phyloP scores from a whole-genome alignment of 2,888 invertebrate genomes.

The Antheraea assamensis region DNA sequence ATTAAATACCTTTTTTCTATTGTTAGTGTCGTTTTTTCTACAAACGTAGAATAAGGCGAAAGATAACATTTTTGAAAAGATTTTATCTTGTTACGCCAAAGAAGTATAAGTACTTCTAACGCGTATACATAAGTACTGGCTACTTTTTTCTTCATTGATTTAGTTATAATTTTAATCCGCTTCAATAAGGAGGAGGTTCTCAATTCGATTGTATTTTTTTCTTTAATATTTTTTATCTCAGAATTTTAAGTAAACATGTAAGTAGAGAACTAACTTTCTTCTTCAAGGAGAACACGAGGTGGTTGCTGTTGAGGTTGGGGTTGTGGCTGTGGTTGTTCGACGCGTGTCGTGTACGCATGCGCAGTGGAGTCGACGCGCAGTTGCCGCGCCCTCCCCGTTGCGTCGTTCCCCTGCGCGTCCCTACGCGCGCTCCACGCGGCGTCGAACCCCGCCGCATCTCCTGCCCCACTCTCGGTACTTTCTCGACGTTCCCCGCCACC shows the following conservation, averaged over 20 bases:
- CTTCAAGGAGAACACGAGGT: conserved; percentile 19
- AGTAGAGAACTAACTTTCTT: conserved; percentile 26
- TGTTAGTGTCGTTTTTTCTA: no score
- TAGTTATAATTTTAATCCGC: no score
- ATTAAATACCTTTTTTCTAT: no score
- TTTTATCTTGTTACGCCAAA: no score
- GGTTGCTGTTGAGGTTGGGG: conserved; percentile 12
- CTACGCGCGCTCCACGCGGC: conserved; percentile 54
- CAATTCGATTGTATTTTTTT: no score
- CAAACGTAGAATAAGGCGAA: no score
- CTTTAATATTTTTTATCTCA: no score
- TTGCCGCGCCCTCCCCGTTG: conserved; percentile 42
- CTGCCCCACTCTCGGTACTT: conserved; percentile 29
- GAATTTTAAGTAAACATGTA: background rate
- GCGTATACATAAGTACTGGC: no score
- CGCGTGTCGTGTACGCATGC: conserved; percentile 60
- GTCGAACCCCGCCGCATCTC: conserved; percentile 60
- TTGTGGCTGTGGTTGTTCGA: conserved; percentile 45
- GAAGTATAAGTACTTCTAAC: no score
- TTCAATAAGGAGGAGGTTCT: no score
- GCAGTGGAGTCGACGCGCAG: conserved; percentile 67
- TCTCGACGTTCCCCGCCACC: conserved; percentile 3
- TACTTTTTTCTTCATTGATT: no score
- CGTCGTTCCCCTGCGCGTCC: conserved; percentile 28
- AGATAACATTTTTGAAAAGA: no score